Evolutionary conservation across 1,140 invertebrate genomes (phyloP), one percentile per base, ranked within the genome.

Genomic region (Aphaenogaster floridana): DNA sequence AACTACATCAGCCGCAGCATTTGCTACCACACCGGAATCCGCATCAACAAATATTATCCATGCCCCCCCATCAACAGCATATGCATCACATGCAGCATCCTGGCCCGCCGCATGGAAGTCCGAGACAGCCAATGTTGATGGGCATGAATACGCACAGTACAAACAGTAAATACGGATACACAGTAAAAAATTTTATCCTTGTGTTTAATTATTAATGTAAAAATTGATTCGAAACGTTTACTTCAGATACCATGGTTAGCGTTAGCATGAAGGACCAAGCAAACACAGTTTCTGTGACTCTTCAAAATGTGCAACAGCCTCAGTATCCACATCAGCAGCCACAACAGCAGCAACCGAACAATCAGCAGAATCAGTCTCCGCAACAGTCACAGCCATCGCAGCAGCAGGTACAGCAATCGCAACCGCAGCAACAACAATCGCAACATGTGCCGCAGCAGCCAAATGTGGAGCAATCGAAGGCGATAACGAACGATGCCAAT

Each of bases 31-130:
- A 95, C 93, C 93, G 92, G 87, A 94, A 92, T 91, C 93, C 93
- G 39, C 94, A 95, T 94, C 95, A 94, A 88, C 94, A 94, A 92
- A 94, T 95, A 89, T 88, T 95, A 87, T 94, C 94, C 77, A 93
- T 95, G 91, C 89, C 94, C 84, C 92, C 92, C 28, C 94, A 95
- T 85, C 94, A 93, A 69, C 92, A 94, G 72, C 94, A 94, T 85
- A 93, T 95, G 88, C 95, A 95, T 93, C 95, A 95, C 84, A 95
- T 95, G 80, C 94, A 94, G 92, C 94, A 95, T 89, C 92, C 94
- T 61, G 93, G 93, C 74, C 93, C 93, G 79, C 92, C 94, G 13
- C 94, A 94, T 72, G 92, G 91, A 52, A 95, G 93, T 88, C 93
- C 93, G 45, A 87, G 95, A 80, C 94, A 95, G 74, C 93, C 93